These are phyloP conservation scores for Australoheros scitulus DNA, from an alignment of 2,113 vertebrate species.

Conservation along the genomic window DNA sequence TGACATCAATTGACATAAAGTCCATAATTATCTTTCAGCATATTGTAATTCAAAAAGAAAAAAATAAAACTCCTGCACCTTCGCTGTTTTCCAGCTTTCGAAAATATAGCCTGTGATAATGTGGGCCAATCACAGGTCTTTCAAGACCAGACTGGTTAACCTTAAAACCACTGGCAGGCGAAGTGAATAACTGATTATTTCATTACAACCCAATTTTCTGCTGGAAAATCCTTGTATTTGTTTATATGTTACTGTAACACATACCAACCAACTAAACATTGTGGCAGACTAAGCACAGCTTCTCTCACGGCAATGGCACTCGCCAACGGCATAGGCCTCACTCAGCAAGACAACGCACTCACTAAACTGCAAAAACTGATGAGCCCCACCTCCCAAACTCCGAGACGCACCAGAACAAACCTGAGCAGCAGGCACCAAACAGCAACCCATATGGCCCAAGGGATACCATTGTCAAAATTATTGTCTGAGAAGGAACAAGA, in stretches of 20 bases:
- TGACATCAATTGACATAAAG: neutral
- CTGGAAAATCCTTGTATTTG: neutral
- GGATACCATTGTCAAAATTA: neutral
- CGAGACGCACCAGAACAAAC: neutral
- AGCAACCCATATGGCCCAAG: neutral
- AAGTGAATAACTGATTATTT: neutral
- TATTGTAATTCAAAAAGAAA: slow-evolving; percentile 2
- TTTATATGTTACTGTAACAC: neutral
- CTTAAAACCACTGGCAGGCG: neutral
- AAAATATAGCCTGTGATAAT: neutral
- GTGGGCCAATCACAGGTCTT: neutral
- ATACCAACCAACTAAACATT: neutral
- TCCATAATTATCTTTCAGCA: neutral
- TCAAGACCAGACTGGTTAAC: neutral
- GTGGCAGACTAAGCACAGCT: neutral
- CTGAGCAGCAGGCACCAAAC: neutral
- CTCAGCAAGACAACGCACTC: neutral
- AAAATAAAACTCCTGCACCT: neutral
- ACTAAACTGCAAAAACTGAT: neutral
- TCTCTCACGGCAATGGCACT: neutral
- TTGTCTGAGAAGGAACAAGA: neutral
- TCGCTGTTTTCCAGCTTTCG: neutral
- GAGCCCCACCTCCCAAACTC: neutral
- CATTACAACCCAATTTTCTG: neutral
- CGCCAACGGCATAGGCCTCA: neutral